phyloP scores from a whole-genome alignment of 2,888 invertebrate genomes.

The Podotricha telesiphe region DNA sequence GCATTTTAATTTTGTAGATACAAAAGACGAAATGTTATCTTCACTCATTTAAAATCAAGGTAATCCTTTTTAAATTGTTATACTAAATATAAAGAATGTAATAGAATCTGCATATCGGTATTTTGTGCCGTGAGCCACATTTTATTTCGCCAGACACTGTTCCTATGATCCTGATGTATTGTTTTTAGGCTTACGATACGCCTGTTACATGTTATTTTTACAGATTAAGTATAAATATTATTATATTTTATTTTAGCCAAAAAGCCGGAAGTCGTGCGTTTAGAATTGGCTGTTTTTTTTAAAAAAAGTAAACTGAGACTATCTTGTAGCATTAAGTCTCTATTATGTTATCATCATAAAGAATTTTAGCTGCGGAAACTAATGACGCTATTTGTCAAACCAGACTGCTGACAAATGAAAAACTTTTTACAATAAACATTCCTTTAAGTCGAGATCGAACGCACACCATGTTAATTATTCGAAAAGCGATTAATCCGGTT shows the following conservation, averaged over 20 bases:
- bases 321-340: no score
- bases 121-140: background rate
- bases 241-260: background rate
- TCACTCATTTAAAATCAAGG: no score
- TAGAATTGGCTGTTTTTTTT: background rate
- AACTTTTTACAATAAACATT: no score
- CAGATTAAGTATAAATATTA: background rate
- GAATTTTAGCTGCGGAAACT: no score
- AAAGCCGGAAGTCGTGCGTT: background rate
- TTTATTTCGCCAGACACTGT: slow-evolving; percentile 3
- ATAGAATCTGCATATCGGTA: background rate
- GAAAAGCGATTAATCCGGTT: no score
- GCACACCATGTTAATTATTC: no score
- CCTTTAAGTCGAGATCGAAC: no score
- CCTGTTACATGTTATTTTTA: slow-evolving; percentile 6
- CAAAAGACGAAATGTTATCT: no score
- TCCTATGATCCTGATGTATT: background rate
- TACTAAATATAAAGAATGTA: background rate
- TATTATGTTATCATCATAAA: no score
- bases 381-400: no score
- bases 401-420: no score
- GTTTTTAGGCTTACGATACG: slow-evolving; percentile 1
- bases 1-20: no score
- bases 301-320: background rate
- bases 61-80: background rate